Base-by-base conservation (phyloP, 53 echinoderm and acorn worm species). In the Apostichopus leukothele region DNA sequence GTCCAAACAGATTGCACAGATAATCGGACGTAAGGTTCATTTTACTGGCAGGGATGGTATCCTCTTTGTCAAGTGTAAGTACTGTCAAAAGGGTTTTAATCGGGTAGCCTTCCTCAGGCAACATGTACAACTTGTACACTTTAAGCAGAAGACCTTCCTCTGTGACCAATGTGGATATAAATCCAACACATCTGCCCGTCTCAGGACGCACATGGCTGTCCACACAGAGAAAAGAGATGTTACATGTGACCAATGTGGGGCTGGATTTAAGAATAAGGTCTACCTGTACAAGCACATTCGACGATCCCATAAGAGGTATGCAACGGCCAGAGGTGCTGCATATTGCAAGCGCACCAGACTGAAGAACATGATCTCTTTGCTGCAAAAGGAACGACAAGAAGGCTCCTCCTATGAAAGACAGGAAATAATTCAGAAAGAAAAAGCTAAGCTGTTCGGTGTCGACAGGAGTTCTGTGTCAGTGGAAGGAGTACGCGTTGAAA, bases 231-330 rank as follows among this genome's bases (percentile, higher is more conserved):
- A 74, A 26, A 87, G 88, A 57, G 75, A 87, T 26, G 55, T 75
- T 0, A 52, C 23, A 11, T 87, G 88, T 75, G 88, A 87, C 10
- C 74, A 87, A 52, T 87, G 88, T 75, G 88, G 88, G 51, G 88
- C 74, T 50, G 88, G 74, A 73, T 87, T 87, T n/a, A 87, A 87
- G 20, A 87, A 75, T 13, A 87, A 87, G 39, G 88, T 87, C 52
- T 87, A 87, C 22, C 75, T 87, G 4, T 87, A 87, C 88, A 87
- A 87, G 21, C 88, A 87, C 55, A 87, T 87, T 5, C 88, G 88
- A 6, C 14, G 88, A 55, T 75, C 75, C 12, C 88, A 87, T 22
- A 87, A 87, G 75, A 52, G 88, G 88, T 87, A 87, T 21, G 88
- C 88, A 7, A 87, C 88, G 7, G 54, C 53, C 52, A 50, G 75